Evolutionary conservation across 2,888 invertebrate species (phyloP).

Genomic region (Palloptera scutellata): DNA sequence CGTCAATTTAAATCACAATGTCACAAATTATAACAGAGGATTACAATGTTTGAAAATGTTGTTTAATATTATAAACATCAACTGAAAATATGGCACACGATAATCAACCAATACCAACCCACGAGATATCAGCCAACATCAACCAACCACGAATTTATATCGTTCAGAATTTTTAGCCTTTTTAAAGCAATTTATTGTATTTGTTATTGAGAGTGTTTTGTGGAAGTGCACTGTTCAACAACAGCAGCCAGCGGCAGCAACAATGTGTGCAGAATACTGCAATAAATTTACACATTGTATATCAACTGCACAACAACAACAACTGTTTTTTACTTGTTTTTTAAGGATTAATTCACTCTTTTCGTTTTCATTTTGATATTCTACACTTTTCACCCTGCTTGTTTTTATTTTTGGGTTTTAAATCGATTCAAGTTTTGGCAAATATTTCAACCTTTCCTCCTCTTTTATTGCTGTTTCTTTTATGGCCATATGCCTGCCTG

Average conservation of each 20-base stretch:
- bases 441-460: background rate
- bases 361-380: too few relatives aligned
- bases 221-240: background rate
- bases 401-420: background rate
- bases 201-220: background rate
- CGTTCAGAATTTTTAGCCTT: background rate
- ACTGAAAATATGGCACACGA: background rate
- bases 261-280: background rate
- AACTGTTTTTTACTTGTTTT: background rate
- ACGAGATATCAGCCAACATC: background rate
- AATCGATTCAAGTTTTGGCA: background rate
- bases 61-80: constrained; percentile 4
- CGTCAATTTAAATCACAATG: constrained; percentile 3
- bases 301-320: too few relatives aligned
- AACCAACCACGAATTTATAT: background rate
- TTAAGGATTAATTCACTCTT: too few relatives aligned
- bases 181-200: background rate
- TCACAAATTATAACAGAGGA: constrained; percentile 10
- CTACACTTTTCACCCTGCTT: too few relatives aligned
- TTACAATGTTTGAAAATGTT: constrained; percentile 15
- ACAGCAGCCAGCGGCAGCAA: too few relatives aligned
- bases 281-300: constrained; percentile 16
- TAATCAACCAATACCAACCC: background rate
- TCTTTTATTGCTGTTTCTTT: background rate
- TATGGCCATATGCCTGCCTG: background rate